Percentiles rank a stretch among this genome's conserved stretches.
phyloP scores from a whole-genome alignment of 2,113 vertebrate genomes.

The Eretmochelys imbricata region DNA sequence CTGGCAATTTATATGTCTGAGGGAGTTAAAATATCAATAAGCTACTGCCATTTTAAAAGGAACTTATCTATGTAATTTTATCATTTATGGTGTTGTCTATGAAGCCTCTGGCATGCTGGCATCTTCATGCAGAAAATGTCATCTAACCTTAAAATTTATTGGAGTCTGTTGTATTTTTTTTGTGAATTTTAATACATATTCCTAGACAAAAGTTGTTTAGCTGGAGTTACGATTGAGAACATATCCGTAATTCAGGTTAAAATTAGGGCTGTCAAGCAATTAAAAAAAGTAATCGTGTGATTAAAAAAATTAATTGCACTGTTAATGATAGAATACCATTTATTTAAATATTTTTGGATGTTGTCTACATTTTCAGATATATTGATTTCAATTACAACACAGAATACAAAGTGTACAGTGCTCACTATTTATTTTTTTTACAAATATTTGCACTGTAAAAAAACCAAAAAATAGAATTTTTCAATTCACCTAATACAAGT shows the following conservation, averaged over 20 bases:
- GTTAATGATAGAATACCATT: too few species aligned
- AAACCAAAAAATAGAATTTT: too few species aligned
- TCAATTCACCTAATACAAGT: too few species aligned
- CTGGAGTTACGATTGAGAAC: background rate
- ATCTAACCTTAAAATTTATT: background rate
- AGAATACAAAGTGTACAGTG: too few species aligned
- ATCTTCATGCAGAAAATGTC: background rate
- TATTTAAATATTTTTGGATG: too few species aligned
- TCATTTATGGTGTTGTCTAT: background rate
- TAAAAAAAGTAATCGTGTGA: background rate
- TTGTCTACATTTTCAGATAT: too few species aligned
- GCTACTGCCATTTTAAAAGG: background rate
- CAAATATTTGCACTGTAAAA: too few species aligned
- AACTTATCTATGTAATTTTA: rapidly evolving
- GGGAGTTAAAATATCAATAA: background rate
- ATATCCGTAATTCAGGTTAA: background rate
- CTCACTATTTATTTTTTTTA: too few species aligned
- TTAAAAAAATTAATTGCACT: background rate
- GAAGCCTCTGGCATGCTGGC: background rate
- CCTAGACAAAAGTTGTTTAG: background rate
- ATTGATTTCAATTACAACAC: too few species aligned
- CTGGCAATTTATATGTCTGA: background rate
- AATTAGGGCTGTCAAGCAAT: too few species aligned
- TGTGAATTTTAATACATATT: background rate
- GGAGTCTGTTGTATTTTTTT: too few species aligned